Evolutionary conservation across 1,140 invertebrate species (phyloP).

Genomic region (Drosophila dunni): DNA sequence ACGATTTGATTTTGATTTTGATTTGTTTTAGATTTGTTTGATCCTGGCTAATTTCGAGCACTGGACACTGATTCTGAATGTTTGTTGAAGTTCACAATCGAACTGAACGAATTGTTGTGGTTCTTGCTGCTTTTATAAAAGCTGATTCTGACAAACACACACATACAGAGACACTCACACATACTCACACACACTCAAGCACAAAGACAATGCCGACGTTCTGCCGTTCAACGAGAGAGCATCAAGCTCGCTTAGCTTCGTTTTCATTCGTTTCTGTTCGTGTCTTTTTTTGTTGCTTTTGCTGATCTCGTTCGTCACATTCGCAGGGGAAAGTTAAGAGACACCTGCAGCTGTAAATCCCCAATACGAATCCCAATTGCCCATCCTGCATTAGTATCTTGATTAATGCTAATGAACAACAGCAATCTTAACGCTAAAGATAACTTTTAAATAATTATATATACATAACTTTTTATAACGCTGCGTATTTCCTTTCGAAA

Average conservation of each 20-base stretch:
- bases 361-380: slow-evolving; percentile 7
- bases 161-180: slow-evolving; percentile 11
- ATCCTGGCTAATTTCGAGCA: slow-evolving; percentile 33
- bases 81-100: slow-evolving; percentile 58
- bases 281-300: background rate
- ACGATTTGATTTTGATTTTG: slow-evolving; percentile 25
- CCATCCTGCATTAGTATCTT: slow-evolving; percentile 9
- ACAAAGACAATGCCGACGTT: slow-evolving; percentile 50
- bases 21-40: slow-evolving; percentile 1
- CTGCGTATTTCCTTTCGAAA: slow-evolving; percentile 1
- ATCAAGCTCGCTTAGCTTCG: slow-evolving; percentile 22
- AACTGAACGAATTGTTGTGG: slow-evolving; percentile 68
- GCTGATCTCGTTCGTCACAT: background rate
- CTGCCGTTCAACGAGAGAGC: slow-evolving; percentile 22
- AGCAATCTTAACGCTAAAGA: slow-evolving; percentile 8
- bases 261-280: background rate
- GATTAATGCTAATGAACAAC: slow-evolving; percentile 9
- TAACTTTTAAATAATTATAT: slow-evolving; percentile 5
- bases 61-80: slow-evolving; percentile 74
- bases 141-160: slow-evolving; percentile 34
- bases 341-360: slow-evolving; percentile 30
- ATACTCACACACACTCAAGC: background rate
- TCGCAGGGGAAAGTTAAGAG: slow-evolving; percentile 29
- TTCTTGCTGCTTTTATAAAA: slow-evolving; percentile 81
- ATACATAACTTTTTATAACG: background rate